Evolutionary conservation across 2,113 vertebrate species (phyloP).

Genomic region (Notothenia coriiceps): DNA sequence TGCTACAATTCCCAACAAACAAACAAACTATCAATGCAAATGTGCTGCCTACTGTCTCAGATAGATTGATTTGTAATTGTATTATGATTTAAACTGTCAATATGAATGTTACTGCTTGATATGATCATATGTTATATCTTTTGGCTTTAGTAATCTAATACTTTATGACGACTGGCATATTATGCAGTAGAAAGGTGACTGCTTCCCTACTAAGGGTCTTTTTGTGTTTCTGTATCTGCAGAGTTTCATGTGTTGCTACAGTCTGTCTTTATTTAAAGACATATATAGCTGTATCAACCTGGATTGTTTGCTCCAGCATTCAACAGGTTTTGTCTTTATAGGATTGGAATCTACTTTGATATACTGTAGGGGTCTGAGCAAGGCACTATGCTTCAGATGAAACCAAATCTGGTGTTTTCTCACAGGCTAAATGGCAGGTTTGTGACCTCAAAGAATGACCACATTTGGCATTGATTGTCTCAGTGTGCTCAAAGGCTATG

Average conservation of each 20-base stretch:
- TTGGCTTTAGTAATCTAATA: background rate
- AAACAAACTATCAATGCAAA: too few relatives aligned
- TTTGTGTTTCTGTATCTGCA: too few relatives aligned
- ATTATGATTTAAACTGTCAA: too few relatives aligned
- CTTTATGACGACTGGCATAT: background rate
- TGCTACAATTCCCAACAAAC: too few relatives aligned
- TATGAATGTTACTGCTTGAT: too few relatives aligned
- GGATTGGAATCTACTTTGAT: background rate
- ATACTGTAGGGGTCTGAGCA: background rate
- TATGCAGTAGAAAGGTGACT: background rate
- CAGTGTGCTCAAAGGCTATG: slow-evolving; percentile 6
- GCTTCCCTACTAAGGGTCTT: background rate
- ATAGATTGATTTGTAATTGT: too few relatives aligned
- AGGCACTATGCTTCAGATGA: background rate
- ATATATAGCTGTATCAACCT: background rate
- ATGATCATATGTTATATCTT: too few relatives aligned
- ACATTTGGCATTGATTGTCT: slow-evolving; percentile 44
- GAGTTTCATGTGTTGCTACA: too few relatives aligned
- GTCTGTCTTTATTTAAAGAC: background rate
- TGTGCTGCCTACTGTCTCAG: too few relatives aligned
- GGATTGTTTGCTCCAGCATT: background rate
- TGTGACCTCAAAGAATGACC: slow-evolving; percentile 17
- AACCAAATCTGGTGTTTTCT: background rate
- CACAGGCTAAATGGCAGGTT: slow-evolving; percentile 12
- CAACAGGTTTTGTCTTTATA: background rate